A percentile compares a stretch with the other conserved stretches of the same genome.
Evolutionary conservation across 2,888 invertebrate genomes (phyloP).

Genomic region (Meghimatium bilineatum): DNA sequence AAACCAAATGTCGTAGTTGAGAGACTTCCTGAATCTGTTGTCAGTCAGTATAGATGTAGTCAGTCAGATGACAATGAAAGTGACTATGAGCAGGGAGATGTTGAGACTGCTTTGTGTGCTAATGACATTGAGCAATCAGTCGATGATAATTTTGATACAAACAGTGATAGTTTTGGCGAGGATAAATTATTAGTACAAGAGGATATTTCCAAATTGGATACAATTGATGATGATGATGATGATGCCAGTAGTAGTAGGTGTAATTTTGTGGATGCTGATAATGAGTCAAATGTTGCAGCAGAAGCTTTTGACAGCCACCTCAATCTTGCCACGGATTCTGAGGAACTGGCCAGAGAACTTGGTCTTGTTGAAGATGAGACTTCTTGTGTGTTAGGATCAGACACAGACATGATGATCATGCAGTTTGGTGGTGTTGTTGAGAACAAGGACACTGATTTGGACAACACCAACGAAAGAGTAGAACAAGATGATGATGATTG

Average conservation of each 20-base stretch:
- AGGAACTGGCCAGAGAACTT: conserved; percentile 33
- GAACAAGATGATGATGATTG: neutral
- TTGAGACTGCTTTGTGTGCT: neutral
- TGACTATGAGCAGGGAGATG: conserved; percentile 6
- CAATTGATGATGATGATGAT: neutral
- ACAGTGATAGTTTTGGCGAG: conserved; percentile 3
- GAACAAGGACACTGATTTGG: neutral
- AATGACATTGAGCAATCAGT: neutral
- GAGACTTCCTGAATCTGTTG: conserved; percentile 42
- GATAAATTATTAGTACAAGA: neutral
- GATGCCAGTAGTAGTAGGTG: neutral
- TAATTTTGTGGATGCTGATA: neutral
- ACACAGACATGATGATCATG: conserved; percentile 46
- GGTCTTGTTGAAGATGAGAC: conserved; percentile 22
- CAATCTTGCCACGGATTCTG: neutral
- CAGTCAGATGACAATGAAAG: neutral
- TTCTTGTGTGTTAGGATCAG: conserved; percentile 15
- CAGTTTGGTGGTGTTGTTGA: conserved; percentile 35
- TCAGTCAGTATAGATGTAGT: conserved; percentile 40
- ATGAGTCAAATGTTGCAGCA: neutral
- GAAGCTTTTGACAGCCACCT: neutral
- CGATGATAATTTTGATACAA: neutral
- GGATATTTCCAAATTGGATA: neutral
- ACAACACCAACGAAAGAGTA: neutral
- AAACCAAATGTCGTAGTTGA: conserved; percentile 39